Evolutionary conservation across 2,797 vertebrate genomes (phyloP), one percentile per base, ranked within the genome.

Genomic region (Phrynocephalus vlangalii): DNA sequence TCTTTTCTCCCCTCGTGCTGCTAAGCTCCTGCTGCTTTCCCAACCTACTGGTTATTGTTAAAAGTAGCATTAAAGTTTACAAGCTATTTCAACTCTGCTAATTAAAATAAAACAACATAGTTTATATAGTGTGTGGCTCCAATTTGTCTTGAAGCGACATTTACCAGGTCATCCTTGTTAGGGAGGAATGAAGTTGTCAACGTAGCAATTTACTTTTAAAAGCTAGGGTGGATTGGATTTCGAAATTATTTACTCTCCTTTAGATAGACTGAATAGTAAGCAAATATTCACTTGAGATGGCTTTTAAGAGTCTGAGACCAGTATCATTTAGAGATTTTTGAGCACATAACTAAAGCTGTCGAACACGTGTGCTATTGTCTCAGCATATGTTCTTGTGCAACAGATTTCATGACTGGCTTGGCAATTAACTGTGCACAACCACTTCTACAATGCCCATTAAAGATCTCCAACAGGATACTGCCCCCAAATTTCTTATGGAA

Each of bases 191-290:
- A 87, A 86, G 5, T 88, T 93, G 88, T 86, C 83, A 92, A 80
- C 75, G 66, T 75, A 92, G 26, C 63, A 94, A 90, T 92, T 93
- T 91, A 77, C 72, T 79, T 85, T 89, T 88, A 89, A 90, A 63
- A 91, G 78, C 38, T 86, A 86, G 11, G 26, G 24, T 78, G 93
- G 33, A n/a, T 80, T 86, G 33, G 1, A 24, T 90, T 82, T 33
- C 71, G 90, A 52, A 60, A 77, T 10, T 72, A 28, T 88, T 94
- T 85, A 82, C 81, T 90, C 24, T 89, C 80, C 85, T 88, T 85
- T 91, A 85, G 24, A 33, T 89, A 82, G 80, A 82, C 88, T 67
- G 63, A 87, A 85, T 81, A 63, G 48, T 86, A 66, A 91, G 82
- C 67, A 84, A 0, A 0, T 26, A 30, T 87, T 5, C 83, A 87